These are phyloP conservation scores for Omphaloscelis lunosa DNA, from an alignment of 2,888 invertebrate species.

Conservation along the genomic window DNA sequence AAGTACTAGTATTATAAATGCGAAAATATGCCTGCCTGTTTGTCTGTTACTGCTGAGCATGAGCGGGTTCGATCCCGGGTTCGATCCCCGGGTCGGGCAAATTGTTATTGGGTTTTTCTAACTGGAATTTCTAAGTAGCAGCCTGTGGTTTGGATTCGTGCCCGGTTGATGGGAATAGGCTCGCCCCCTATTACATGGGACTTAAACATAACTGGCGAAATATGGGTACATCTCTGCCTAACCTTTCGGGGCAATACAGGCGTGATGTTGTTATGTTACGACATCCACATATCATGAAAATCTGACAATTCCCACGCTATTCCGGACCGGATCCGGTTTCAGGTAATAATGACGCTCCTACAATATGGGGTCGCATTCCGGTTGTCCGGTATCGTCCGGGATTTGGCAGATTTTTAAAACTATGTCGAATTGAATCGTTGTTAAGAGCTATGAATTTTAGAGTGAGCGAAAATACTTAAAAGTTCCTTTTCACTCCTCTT, in stretches of 20 bases:
- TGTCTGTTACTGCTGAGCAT: no score
- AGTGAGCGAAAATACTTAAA: background rate
- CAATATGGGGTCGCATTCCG: slow-evolving; percentile 40
- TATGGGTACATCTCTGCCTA: background rate
- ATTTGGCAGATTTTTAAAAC: slow-evolving; percentile 52
- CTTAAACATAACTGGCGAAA: background rate
- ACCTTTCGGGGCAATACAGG: background rate
- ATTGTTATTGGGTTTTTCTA: no score
- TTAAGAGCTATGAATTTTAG: slow-evolving; percentile 30
- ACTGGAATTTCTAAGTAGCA: no score
- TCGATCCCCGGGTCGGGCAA: no score
- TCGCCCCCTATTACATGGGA: background rate
- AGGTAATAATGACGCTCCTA: slow-evolving; percentile 46
- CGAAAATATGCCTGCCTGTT: no score
- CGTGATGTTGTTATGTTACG: background rate
- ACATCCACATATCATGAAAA: slow-evolving; percentile 5
- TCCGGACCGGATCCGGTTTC: slow-evolving; percentile 6
- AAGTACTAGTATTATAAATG: no score
- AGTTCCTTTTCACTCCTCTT: no score
- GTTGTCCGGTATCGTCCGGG: slow-evolving; percentile 28
- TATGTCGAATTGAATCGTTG: slow-evolving; percentile 43
- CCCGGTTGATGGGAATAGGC: background rate
- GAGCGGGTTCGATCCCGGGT: no score
- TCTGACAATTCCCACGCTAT: background rate
- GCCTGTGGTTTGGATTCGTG: background rate